Percentiles rank a stretch among this genome's conserved stretches.
Conservation (phyloP, 2,888 invertebrate species). For the Agriopis marginaria region DNA sequence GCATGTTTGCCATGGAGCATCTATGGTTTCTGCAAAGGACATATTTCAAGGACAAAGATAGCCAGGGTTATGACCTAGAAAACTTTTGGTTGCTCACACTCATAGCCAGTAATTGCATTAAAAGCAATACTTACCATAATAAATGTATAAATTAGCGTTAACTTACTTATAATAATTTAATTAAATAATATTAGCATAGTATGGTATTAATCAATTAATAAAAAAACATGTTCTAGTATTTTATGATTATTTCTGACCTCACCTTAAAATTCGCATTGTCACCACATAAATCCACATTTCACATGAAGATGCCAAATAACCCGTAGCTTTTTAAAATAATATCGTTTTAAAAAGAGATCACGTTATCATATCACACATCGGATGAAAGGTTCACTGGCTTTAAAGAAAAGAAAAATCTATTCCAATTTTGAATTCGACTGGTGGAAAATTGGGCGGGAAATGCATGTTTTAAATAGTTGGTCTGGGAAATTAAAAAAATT, state of each 20-base stretch:
- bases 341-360: constrained; percentile 56
- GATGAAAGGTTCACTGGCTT: constrained; percentile 56
- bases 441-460: constrained; percentile 46
- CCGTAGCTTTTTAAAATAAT: constrained; percentile 10
- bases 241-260: neutral
- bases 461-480: constrained; percentile 33
- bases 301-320: constrained; percentile 4
- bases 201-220: neutral
- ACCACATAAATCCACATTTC: constrained; percentile 22
- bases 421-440: constrained; percentile 64
- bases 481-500: neutral
- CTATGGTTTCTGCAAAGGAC: neutral
- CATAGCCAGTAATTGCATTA: too few species aligned
- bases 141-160: neutral
- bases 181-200: neutral
- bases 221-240: neutral
- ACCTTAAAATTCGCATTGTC: constrained; percentile 27
- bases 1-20: neutral
- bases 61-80: neutral
- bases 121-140: neutral
- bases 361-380: constrained; percentile 54
- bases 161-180: too few species aligned
- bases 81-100: neutral
- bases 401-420: constrained; percentile 56
- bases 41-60: constrained; percentile 7